Conservation (phyloP, 2,113 vertebrate genomes). For the Catharus fuscescens region DNA sequence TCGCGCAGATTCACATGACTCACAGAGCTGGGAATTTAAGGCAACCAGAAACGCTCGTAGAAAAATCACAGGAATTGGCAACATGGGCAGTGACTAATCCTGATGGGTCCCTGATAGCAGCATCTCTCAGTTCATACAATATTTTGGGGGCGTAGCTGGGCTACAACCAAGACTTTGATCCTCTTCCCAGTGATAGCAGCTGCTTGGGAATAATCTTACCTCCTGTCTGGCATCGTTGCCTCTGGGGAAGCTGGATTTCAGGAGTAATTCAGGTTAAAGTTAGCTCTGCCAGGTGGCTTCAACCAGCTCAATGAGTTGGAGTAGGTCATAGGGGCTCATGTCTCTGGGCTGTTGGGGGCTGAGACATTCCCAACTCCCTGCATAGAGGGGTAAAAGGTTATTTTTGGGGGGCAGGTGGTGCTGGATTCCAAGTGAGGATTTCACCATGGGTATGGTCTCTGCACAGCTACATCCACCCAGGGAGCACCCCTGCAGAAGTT, state of each 20-base stretch:
- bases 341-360: accelerated
- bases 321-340: neutral
- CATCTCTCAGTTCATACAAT: neutral
- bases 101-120: slow-evolving; percentile 26
- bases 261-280: slow-evolving; percentile 12
- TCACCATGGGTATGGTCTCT: neutral
- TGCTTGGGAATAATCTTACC: slow-evolving; percentile 2
- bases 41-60: neutral
- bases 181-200: neutral
- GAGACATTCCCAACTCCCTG: neutral
- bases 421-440: accelerated
- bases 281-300: neutral
- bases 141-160: slow-evolving; percentile 21
- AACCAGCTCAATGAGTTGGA: neutral
- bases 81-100: neutral
- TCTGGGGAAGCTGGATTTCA: neutral
- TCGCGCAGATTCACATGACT: neutral
- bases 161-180: slow-evolving; percentile 29
- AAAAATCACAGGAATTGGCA: neutral
- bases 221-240: neutral
- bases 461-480: neutral
- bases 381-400: neutral
- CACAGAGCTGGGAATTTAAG: slow-evolving; percentile 10
- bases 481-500: neutral
- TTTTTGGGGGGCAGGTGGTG: neutral